These are phyloP conservation scores for Phaethon lepturus DNA, from an alignment of 2,113 vertebrate genomes.

Conservation along the genomic window DNA sequence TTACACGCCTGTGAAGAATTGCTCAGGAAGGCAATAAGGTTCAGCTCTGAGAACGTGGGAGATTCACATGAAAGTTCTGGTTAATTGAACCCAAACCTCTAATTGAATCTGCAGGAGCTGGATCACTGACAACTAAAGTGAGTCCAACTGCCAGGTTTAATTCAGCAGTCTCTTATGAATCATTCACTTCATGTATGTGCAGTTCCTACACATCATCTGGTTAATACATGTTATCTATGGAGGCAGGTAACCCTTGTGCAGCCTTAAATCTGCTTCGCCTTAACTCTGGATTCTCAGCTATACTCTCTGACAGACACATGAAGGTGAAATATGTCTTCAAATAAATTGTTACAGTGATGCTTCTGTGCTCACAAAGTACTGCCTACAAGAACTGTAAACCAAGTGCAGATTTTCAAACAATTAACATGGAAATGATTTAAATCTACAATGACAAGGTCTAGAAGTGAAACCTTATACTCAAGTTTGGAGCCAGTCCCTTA, in stretches of 20 bases:
- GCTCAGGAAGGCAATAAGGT: background rate
- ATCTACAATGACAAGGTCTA: background rate
- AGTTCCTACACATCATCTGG: background rate
- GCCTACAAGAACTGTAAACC: background rate
- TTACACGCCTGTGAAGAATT: background rate
- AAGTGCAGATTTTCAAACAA: background rate
- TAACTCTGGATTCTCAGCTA: background rate
- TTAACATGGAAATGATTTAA: background rate
- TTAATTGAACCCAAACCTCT: constrained; percentile 45
- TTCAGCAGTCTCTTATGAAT: background rate
- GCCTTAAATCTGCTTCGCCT: background rate
- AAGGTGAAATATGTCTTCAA: background rate
- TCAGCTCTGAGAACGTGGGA: background rate
- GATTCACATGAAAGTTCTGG: constrained; percentile 1
- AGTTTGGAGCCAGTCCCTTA: background rate
- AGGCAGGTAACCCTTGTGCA: background rate
- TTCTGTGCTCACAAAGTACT: background rate
- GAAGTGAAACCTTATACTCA: background rate
- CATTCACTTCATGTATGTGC: background rate
- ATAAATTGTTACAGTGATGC: background rate
- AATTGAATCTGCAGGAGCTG: constrained; percentile 42
- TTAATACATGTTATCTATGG: background rate
- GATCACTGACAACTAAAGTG: constrained; percentile 14
- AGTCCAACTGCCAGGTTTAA: constrained; percentile 29
- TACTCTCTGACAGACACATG: background rate